These are phyloP conservation scores for Escarpia spicata DNA, from an alignment of 2,888 invertebrate genomes.

Conservation along the genomic window DNA sequence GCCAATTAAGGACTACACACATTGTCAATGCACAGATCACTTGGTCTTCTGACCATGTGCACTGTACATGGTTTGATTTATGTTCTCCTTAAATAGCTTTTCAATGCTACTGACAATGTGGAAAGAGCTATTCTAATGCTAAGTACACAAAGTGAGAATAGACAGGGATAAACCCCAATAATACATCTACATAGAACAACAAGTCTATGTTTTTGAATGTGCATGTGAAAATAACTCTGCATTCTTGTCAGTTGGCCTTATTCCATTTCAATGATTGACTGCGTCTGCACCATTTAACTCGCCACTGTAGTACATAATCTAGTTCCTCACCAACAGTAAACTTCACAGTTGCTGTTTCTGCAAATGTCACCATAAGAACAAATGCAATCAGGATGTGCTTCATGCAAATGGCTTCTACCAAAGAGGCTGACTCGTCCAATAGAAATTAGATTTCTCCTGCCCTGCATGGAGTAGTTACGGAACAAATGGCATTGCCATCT, in stretches of 20 bases:
- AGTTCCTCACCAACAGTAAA: not conserved
- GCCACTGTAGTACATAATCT: not conserved
- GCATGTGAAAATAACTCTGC: not conserved
- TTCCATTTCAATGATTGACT: not conserved
- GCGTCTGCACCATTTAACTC: not conserved
- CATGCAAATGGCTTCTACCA: not conserved
- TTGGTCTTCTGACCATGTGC: no score
- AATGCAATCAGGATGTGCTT: conserved; percentile 3
- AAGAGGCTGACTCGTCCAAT: not conserved
- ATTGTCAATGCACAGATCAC: no score
- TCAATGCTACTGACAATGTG: no score
- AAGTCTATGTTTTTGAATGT: not conserved
- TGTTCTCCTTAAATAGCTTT: no score
- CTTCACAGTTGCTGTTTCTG: not conserved
- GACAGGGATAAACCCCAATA: no score
- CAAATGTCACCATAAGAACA: not conserved
- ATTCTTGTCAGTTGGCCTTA: not conserved
- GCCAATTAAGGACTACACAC: no score
- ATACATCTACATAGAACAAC: no score
- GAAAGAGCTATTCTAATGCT: no score
- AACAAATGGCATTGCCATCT: not conserved
- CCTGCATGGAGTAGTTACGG: not conserved
- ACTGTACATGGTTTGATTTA: no score
- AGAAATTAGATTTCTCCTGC: conserved; percentile 6
- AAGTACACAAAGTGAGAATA: no score